Base-by-base conservation (phyloP, 2,888 invertebrate genomes). In the Thysanoteuthis rhombus region DNA sequence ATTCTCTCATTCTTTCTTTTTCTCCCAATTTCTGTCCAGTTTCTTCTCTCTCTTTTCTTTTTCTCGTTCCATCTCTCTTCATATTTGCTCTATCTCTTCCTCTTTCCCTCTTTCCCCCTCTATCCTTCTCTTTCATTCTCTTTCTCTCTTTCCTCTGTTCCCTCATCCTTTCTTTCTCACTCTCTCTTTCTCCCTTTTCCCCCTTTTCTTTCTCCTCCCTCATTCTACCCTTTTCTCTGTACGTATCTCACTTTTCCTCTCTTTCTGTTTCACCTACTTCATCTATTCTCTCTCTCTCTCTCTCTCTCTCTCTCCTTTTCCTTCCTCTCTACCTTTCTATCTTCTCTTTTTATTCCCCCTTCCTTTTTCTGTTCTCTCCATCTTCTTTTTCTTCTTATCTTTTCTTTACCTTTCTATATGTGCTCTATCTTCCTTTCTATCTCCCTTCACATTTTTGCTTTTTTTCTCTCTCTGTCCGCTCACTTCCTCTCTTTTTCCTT, bases 71-170 rank as follows among this genome's bases (percentile, higher is more conserved):
- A 52, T 52, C 22, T 8, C 4, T 32, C 6, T 32, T 58, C 16
- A 12, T 52, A 1, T 58, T 58, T 32, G 1, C 16, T 0, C 32
- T 75, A 10, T 10, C n/a, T 12, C 6, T 75, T 5, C 0, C n/a
- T 75, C n/a, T 0, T 32, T n/a, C 8, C 32, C 16, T n/a, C 3
- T 12, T 12, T 75, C 32, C 32, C 12, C 0, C 4, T 28, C 32
- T 32, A 3, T 32, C 12, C 10, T 10, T 0, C 12, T 58, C 32
- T 6, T 32, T 32, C 8, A 6, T 58, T 32, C 8, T 8, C 1
- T 10, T 1, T 0, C 8, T 12, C 10, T 10, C 1, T 10, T 75
- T 8, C 12, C 1, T 75, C 32, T n/a, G 1, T n/a, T 16, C 3
- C 8, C 8, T n/a, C 19, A 4, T 32, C n/a, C 5, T 32, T 8